Base-by-base conservation (phyloP, 2,797 vertebrate genomes). In the Falco novaeseelandiae region DNA sequence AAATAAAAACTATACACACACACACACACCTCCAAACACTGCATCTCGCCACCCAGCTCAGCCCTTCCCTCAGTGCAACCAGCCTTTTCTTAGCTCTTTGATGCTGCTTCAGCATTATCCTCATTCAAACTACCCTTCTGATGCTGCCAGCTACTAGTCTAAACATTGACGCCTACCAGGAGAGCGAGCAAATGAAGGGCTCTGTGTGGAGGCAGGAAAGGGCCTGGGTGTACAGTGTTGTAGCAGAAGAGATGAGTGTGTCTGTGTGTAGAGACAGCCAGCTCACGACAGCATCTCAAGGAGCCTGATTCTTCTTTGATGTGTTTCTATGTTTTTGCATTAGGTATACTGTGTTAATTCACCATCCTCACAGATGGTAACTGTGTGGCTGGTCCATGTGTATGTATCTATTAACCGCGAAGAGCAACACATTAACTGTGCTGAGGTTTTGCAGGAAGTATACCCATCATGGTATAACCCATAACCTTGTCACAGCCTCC, bases 131-230 rank as follows among this genome's bases (percentile, higher is more conserved):
- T 22, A 18, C 51, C 72, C 32, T 79, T 69, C 58, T 49, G 51
- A 38, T 25, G 8, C 40, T 69, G 63, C 15, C 79, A 73, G 42
- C 42, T 76, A 57, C 66, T 36, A 32, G 27, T 67, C 48, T 67
- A 40, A 89, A 63, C n/a, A 52, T 14, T 25, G n/a, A 52, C 0
- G 0, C 48, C 7, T 2, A n/a, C 52, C 8, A 2, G 18, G 38
- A 85, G 38, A 83, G 55, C 1, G 3, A 83, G 67, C 51, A 69
- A 76, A 74, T 0, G 1, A 32, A 59, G 57, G 46, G 71, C 42
- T 72, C 71, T 12, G 2, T 46, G 69, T 4, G 1, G 1, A 59
- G 30, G 4, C 8, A 49, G 57, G 15, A 83, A 71, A 34, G 36
- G 38, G 22, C 34, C 52, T 57, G 57, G 19, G 30, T 62, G 23